Evolutionary conservation across 2,113 vertebrate species (phyloP).

Genomic region (human (Homo sapiens)): DNA sequence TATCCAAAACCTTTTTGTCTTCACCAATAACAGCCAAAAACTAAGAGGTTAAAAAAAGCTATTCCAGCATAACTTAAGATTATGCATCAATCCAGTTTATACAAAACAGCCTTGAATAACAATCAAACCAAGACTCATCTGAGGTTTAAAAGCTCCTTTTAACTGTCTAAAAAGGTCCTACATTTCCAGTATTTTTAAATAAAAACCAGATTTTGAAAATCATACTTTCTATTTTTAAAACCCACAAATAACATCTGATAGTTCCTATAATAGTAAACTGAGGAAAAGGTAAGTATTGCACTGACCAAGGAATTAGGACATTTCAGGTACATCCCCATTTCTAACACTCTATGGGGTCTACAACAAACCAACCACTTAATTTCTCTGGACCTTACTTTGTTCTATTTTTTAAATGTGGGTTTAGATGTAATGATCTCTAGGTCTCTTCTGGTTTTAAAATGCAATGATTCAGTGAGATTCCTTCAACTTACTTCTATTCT

Average conservation of each 20-base stretch:
- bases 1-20: background rate
- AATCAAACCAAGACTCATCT: background rate
- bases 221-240: background rate
- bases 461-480: slow-evolving; percentile 26
- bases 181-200: background rate
- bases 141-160: background rate
- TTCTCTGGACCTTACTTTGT: background rate
- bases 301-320: background rate
- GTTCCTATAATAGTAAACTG: background rate
- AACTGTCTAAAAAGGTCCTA: background rate
- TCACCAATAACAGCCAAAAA: slow-evolving; percentile 25
- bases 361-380: background rate
- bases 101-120: background rate
- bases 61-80: background rate
- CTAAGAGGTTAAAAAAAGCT: background rate
- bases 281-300: background rate
- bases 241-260: background rate
- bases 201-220: slow-evolving; percentile 18
- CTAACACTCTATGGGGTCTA: background rate
- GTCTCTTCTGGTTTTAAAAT: slow-evolving; percentile 20
- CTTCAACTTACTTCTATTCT: slow-evolving; percentile 91
- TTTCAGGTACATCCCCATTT: background rate
- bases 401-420: background rate
- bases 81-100: background rate
- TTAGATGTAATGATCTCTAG: slow-evolving; percentile 17